phyloP scores from a whole-genome alignment of 2,797 vertebrate genomes.

The Enteromius thamalakanensis region DNA sequence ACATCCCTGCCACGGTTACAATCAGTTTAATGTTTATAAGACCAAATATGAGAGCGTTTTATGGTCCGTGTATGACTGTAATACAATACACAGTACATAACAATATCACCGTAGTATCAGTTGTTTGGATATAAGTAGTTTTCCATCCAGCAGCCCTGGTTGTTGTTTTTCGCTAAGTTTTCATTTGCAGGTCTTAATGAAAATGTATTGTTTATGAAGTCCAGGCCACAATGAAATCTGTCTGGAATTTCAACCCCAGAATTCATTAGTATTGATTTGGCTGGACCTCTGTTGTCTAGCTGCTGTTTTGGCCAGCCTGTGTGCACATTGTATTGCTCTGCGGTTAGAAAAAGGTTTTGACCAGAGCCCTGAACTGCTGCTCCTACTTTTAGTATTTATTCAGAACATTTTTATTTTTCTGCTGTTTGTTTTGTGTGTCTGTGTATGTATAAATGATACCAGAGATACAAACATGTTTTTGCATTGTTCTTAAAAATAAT shows the following conservation, averaged over 20 bases:
- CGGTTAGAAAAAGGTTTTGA: conserved; percentile 16
- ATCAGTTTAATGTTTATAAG: conserved; percentile 37
- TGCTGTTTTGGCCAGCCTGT: conserved; percentile 62
- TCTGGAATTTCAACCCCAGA: conserved; percentile 65
- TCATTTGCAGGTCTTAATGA: conserved; percentile 68
- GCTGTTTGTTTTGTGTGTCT: background rate
- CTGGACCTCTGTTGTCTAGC: conserved; percentile 70
- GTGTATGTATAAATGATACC: background rate
- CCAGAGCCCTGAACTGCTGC: background rate
- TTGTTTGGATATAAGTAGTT: conserved; percentile 35
- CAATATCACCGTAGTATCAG: conserved; percentile 42
- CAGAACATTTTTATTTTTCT: background rate
- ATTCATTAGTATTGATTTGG: conserved; percentile 81
- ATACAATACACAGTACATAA: conserved; percentile 42
- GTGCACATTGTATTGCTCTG: conserved; percentile 56
- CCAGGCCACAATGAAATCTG: conserved; percentile 70
- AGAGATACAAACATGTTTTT: background rate
- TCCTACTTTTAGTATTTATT: background rate
- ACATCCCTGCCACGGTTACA: background rate
- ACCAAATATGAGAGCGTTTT: conserved; percentile 25
- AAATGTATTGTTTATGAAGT: conserved; percentile 80
- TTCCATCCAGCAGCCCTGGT: conserved; percentile 23
- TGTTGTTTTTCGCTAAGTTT: conserved; percentile 39
- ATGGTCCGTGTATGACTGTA: conserved; percentile 14
- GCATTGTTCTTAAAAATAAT: background rate